Base-by-base conservation (phyloP, 2,888 invertebrate species). In the Nomada ferruginata region DNA sequence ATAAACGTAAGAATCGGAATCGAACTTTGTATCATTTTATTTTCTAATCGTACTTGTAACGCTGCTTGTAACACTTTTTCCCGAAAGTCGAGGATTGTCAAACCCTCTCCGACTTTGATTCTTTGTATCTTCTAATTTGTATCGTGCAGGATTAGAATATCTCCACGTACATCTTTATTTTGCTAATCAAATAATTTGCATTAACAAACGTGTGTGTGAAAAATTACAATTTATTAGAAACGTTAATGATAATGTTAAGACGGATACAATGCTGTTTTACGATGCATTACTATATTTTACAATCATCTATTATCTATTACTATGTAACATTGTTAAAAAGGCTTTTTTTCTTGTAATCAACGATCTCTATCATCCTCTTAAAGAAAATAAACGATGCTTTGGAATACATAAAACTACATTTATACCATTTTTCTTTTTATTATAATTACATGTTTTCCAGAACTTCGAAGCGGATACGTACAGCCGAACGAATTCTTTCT, bases 21-120 rank as follows among this genome's bases (percentile, higher is more conserved):
- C 42, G 13, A 44, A 2, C 60, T 80, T 82, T 82, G 44, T 76
- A 80, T 42, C 2, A 80, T 36, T 68, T 82, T 79, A 79, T 82
- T 79, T 80, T 82, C 70, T 75, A 68, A 80, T 20, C 15, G n/a
- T 53, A 57, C 57, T 20, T 71, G 20, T 29, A 29, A 0, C 20
- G 7, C 57, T 60, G 26, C 26, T 64, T 61, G n/a, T 50, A 75
- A 15, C 9, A 7, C 50, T 18, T 36, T 76, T 63, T 65, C 52
- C 42, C 57, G 23, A 60, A 47, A 42, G 26, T 59, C 2, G 55
- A 20, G 13, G 23, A 52, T 63, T 20, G 18, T 64, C 44, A 26
- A 57, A 63, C 13, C 15, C 20, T 29, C 47, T 29, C 15, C 3
- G 69, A 0, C 11, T 63, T 64, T 15, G 18, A n/a, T 57, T 23